These are phyloP conservation scores for Cyprinodon tularosa DNA, from an alignment of 2,113 vertebrate genomes.

Conservation along the genomic window DNA sequence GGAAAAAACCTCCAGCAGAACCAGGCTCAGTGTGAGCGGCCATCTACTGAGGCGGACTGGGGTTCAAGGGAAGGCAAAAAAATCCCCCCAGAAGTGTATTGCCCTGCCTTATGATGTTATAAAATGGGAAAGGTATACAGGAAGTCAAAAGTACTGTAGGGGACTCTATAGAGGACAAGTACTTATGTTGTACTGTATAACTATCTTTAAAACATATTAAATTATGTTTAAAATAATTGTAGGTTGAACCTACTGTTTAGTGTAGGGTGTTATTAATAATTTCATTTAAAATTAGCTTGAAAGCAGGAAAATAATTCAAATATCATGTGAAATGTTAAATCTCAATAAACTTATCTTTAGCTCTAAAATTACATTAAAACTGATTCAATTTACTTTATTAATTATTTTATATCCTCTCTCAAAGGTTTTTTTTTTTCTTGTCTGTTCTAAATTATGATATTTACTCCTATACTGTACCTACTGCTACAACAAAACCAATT, in stretches of 20 bases:
- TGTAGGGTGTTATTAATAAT: not conserved
- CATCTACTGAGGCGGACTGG: too few relatives aligned
- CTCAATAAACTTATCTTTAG: slow-evolving; percentile 15
- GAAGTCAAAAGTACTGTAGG: not conserved
- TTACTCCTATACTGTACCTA: slow-evolving; percentile 7
- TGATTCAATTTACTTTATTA: slow-evolving; percentile 12
- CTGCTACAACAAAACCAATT: not conserved
- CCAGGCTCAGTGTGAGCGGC: too few relatives aligned
- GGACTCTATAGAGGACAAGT: not conserved
- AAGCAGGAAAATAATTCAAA: not conserved
- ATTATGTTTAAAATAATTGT: not conserved
- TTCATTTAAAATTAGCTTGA: not conserved
- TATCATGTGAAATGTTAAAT: not conserved
- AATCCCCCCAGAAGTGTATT: not conserved
- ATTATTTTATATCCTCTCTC: slow-evolving; percentile 16
- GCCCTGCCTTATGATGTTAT: not conserved
- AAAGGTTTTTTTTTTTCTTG: not conserved
- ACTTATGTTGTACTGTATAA: too few relatives aligned
- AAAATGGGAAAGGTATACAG: not conserved
- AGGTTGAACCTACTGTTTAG: not conserved
- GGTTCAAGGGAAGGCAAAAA: too few relatives aligned
- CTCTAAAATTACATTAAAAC: not conserved
- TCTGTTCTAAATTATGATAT: slow-evolving; percentile 12
- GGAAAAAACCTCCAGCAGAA: too few relatives aligned
- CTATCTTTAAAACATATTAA: not conserved